Conservation (phyloP, 2,113 vertebrate genomes). For the Pseudorasbora parva region DNA sequence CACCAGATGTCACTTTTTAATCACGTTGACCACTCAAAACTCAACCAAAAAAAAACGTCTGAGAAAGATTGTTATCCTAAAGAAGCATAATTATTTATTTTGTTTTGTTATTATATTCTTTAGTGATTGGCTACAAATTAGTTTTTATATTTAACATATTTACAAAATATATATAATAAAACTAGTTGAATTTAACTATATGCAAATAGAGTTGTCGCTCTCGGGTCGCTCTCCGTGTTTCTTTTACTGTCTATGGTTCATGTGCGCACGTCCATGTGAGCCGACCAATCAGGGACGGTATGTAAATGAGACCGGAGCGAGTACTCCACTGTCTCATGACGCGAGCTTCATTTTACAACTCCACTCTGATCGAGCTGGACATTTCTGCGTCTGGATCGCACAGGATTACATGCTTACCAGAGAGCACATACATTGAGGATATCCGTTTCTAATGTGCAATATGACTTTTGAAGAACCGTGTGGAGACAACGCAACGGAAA, state of each 20-base stretch:
- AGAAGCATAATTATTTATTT: background rate
- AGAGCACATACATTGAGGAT: conserved; percentile 27
- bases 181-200: background rate
- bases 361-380: background rate
- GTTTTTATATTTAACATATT: background rate
- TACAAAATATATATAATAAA: background rate
- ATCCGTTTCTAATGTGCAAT: conserved; percentile 70
- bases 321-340: background rate
- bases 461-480: conserved; percentile 80
- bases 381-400: background rate
- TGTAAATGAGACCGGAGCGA: conserved; percentile 61
- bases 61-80: background rate
- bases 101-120: background rate
- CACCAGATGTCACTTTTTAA: conserved; percentile 2
- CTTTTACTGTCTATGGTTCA: too few relatives aligned
- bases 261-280: background rate
- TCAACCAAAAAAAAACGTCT: background rate
- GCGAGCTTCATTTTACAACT: background rate
- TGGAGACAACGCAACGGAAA: conserved; percentile 75
- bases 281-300: conserved; percentile 60
- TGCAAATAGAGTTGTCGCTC: background rate
- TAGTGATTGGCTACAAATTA: background rate
- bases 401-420: conserved; percentile 27
- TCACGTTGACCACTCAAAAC: background rate
- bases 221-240: too few relatives aligned